phyloP scores from a whole-genome alignment of 2,888 invertebrate species.

The Tolmerus cingulatus region DNA sequence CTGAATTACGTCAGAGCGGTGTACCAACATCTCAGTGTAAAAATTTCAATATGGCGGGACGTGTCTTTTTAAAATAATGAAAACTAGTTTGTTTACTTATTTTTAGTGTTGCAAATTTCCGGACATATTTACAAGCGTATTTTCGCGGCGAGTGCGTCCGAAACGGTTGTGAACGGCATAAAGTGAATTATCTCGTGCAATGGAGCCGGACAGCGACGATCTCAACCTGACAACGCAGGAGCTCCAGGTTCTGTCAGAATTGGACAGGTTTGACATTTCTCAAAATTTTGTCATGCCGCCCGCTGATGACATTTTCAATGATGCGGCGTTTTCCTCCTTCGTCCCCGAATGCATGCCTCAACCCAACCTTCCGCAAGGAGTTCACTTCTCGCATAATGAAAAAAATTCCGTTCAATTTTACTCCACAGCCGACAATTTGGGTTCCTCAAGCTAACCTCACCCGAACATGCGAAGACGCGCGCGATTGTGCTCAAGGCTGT shows the following conservation, averaged over 20 bases:
- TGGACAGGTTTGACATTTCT: slow-evolving; percentile 75
- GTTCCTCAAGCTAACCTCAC: slow-evolving; percentile 80
- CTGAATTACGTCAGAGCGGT: neutral
- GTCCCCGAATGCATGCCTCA: neutral
- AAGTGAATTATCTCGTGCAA: slow-evolving; percentile 3
- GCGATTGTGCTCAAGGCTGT: slow-evolving; percentile 84
- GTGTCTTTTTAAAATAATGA: slow-evolving; percentile 52
- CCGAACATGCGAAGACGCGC: slow-evolving; percentile 83
- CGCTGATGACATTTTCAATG: neutral
- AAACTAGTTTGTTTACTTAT: slow-evolving; percentile 51
- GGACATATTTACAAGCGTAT: neutral
- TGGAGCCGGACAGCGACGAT: slow-evolving; percentile 40
- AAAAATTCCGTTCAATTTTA: neutral
- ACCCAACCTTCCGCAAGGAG: neutral
- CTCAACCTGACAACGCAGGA: slow-evolving; percentile 77
- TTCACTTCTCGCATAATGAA: neutral
- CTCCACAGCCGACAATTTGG: slow-evolving; percentile 87
- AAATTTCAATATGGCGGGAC: slow-evolving; percentile 52
- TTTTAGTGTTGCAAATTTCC: slow-evolving; percentile 49
- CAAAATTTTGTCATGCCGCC: slow-evolving; percentile 20
- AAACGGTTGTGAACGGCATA: neutral
- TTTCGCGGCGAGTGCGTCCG: neutral
- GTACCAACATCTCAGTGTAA: slow-evolving; percentile 27
- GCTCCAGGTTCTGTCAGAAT: slow-evolving; percentile 83
- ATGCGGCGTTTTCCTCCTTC: neutral